Conservation (phyloP, 1,140 invertebrate species). For the Drosophila teissieri region DNA sequence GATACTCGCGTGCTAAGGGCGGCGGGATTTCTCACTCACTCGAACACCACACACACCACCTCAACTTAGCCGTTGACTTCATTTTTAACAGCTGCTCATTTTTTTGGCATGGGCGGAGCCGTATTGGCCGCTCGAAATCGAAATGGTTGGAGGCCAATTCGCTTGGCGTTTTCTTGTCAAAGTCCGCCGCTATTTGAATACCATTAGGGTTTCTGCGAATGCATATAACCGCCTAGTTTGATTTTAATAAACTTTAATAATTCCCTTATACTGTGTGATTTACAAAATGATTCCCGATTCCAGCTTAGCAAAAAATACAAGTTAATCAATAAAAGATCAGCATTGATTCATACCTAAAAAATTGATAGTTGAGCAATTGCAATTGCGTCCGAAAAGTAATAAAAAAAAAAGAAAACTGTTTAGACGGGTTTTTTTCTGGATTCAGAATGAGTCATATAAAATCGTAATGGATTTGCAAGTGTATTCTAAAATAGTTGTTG, state of each 20-base stretch:
- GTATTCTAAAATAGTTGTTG: neutral
- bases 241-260: neutral
- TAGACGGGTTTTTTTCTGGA: neutral
- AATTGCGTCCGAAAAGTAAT: neutral
- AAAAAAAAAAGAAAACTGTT: neutral
- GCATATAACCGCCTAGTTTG: too few relatives aligned
- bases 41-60: slow-evolving; percentile 8
- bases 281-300: too few relatives aligned
- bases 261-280: neutral
- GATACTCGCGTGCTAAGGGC: slow-evolving; percentile 49
- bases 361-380: neutral
- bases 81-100: slow-evolving; percentile 75
- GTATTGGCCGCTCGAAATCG: slow-evolving; percentile 31
- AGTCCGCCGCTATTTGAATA: slow-evolving; percentile 14
- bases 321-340: neutral
- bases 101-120: slow-evolving; percentile 70
- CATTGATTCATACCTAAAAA: neutral
- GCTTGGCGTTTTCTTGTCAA: slow-evolving; percentile 6
- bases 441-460: neutral
- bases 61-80: slow-evolving; percentile 57
- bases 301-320: neutral
- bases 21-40: slow-evolving; percentile 43
- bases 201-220: neutral
- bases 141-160: slow-evolving; percentile 43
- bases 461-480: neutral